Evolutionary conservation across 2,888 invertebrate genomes (phyloP).

Genomic region (Pachydiplax longipennis): DNA sequence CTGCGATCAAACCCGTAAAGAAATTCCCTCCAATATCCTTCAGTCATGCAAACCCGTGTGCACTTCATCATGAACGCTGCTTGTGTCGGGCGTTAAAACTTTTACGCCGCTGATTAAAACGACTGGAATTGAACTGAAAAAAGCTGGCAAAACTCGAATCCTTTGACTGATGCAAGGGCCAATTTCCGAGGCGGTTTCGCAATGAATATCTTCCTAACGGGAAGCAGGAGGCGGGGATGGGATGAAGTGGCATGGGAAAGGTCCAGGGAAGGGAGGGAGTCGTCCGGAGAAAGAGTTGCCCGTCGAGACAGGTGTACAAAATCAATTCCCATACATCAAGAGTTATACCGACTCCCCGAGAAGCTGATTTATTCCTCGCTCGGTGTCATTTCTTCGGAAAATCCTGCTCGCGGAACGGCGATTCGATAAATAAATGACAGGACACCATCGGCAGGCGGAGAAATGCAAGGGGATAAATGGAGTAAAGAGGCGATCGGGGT

Average conservation of each 20-base stretch:
- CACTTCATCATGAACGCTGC: too few relatives aligned
- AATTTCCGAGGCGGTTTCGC: neutral
- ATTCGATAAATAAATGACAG: neutral
- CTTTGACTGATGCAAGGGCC: neutral
- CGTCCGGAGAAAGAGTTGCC: neutral
- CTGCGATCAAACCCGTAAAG: too few relatives aligned
- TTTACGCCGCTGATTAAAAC: neutral
- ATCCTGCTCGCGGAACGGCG: neutral
- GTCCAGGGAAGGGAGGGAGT: neutral
- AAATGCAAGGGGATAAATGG: neutral
- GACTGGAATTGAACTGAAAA: neutral
- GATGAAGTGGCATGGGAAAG: neutral
- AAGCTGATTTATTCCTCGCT: neutral
- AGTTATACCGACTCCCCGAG: neutral
- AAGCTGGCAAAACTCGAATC: neutral
- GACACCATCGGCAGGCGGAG: neutral
- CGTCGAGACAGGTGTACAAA: constrained; percentile 7
- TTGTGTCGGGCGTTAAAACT: too few relatives aligned
- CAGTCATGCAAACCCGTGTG: too few relatives aligned
- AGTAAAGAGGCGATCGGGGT: neutral
- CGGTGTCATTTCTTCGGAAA: neutral
- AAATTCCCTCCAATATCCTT: too few relatives aligned
- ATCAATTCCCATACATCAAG: neutral
- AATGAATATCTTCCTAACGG: constrained; percentile 17
- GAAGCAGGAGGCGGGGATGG: neutral